Conservation (phyloP, 2,888 invertebrate genomes). For the Ametastegia equiseti region DNA sequence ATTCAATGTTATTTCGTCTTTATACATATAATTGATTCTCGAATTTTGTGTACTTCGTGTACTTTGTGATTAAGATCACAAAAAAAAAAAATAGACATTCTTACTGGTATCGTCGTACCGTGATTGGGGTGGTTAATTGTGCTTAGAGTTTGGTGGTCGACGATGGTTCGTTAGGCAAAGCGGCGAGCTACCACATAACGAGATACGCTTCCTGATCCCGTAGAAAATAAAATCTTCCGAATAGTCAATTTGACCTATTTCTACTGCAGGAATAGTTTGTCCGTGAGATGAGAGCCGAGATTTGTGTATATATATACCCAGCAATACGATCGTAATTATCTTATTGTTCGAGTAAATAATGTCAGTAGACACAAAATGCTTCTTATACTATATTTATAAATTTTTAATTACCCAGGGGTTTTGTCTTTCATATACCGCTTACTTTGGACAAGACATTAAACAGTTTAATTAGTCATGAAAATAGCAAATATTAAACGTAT, state of each 20-base stretch:
- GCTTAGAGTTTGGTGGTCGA: neutral
- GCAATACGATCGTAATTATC: neutral
- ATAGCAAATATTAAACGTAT: neutral
- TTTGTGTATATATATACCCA: neutral
- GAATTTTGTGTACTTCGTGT: too few relatives aligned
- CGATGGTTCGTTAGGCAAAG: constrained; percentile 12
- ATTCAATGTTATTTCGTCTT: too few relatives aligned
- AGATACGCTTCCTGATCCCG: neutral
- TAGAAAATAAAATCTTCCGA: neutral
- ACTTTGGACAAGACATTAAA: neutral
- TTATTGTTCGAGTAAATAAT: neutral
- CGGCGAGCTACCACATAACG: neutral
- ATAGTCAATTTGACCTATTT: neutral
- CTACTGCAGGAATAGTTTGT: neutral
- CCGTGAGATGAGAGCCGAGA: neutral
- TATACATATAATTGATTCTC: too few relatives aligned
- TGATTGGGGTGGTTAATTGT: neutral
- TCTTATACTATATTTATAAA: neutral
- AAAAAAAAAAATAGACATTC: neutral
- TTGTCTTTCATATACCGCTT: neutral
- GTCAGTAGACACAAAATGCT: neutral
- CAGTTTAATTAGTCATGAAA: neutral
- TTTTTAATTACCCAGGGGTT: neutral
- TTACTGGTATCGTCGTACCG: neutral
- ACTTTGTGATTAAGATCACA: neutral